Percentiles rank a stretch among this genome's conserved stretches.
These are phyloP conservation scores for Cacatua alba DNA, from an alignment of 2,113 vertebrate species.

Conservation along the genomic window DNA sequence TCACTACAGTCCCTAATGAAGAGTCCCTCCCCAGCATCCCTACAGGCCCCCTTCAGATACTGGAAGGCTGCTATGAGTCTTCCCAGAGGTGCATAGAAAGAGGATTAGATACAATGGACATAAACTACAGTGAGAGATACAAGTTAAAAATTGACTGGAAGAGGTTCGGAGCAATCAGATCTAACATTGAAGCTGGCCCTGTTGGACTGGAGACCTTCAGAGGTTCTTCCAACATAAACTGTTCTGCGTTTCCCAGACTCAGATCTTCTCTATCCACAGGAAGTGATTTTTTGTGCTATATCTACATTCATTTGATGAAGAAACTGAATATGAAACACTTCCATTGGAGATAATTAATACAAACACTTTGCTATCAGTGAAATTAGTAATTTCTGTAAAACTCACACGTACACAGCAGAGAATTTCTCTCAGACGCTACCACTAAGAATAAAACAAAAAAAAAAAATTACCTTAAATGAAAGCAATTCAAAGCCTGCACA, in stretches of 20 bases:
- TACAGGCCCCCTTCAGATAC: too few relatives aligned
- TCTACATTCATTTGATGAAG: neutral
- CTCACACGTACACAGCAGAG: neutral
- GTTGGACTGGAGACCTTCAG: neutral
- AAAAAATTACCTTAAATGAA: slow-evolving; percentile 43
- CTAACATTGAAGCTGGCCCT: neutral
- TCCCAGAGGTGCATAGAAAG: neutral
- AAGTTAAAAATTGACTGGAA: neutral
- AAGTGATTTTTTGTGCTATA: neutral
- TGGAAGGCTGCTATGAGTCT: neutral
- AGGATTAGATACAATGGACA: neutral
- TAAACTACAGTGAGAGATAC: neutral
- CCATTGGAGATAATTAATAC: neutral
- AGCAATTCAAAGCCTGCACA: slow-evolving; percentile 23
- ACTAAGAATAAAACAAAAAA: neutral
- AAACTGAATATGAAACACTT: neutral
- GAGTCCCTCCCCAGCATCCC: too few relatives aligned
- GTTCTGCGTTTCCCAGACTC: neutral
- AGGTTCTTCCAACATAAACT: neutral
- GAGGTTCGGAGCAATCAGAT: neutral
- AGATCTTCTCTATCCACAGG: neutral
- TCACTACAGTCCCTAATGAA: too few relatives aligned
- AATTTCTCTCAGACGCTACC: neutral
- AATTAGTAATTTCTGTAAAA: neutral
- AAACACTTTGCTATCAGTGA: neutral